Conservation (phyloP, 2,113 vertebrate species). For the Acrocephalus kingi region DNA sequence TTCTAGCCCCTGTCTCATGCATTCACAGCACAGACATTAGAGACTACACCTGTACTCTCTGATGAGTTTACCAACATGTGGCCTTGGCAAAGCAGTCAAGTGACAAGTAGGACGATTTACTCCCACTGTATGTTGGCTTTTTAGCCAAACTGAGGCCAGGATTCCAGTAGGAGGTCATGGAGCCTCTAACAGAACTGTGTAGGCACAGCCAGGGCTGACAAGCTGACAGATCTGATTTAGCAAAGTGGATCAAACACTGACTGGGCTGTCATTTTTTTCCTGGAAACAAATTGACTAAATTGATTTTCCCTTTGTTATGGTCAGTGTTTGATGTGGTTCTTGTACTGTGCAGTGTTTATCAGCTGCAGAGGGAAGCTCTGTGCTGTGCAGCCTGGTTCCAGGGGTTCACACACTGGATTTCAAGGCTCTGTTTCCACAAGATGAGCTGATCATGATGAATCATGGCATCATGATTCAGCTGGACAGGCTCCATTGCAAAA, state of each 20-base stretch:
- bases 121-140: neutral
- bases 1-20: neutral
- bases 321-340: neutral
- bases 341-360: neutral
- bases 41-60: neutral
- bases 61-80: neutral
- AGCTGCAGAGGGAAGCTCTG: neutral
- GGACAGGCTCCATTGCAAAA: neutral
- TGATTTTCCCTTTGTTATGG: neutral
- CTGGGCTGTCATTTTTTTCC: neutral
- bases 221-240: neutral
- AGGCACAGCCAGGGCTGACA: neutral
- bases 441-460: neutral
- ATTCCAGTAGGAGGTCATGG: neutral
- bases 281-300: neutral
- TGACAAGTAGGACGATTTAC: neutral
- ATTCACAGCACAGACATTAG: accelerated
- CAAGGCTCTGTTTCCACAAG: neutral
- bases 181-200: accelerated
- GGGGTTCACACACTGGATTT: accelerated
- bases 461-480: neutral
- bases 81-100: neutral
- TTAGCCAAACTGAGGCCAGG: neutral
- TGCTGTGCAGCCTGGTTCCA: neutral
- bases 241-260: neutral